Evolutionary conservation across 1,140 invertebrate genomes (phyloP), one percentile per base, ranked within the genome.

Genomic region (Sweltsa coloradensis): DNA sequence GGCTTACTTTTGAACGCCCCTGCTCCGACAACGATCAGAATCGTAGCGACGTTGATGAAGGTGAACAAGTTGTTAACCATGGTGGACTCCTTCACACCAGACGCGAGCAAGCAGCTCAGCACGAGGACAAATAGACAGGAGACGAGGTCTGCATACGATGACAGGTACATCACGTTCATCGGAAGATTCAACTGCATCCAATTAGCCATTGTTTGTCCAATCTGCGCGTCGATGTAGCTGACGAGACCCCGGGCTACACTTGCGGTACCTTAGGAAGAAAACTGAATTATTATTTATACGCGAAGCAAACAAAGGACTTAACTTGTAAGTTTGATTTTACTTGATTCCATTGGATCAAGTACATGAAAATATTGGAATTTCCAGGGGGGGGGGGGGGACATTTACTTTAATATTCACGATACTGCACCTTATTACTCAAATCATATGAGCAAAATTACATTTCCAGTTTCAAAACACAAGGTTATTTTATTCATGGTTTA

Each of bases 11-110:
- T 89, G 23, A 89, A 79, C 6, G 78, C 67, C 1, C 91, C 92
- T 53, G 81, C 79, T 1, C 93, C 72, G 1, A 96, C 71, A 1
- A 94, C 85, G 49, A 85, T 83, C 0, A 73, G 48, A n/a, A 97
- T 83, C 1, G 92, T 90, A 0, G 76, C 46, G 41, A 97, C 59
- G 65, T 97, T 97, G 13, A 96, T 67, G 0, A 72, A 66, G 0
- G 92, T 95, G 61, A 96, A 96, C 6, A 93, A 69, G 57, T 91
- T 95, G 65, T 95, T 96, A 40, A 96, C 69, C 34, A 78, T 74
- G 5, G 89, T 84, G 0, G 91, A 95, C 63, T 95, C 89, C 57
- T 81, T 88, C 7, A 91, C 91, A 19, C 92, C 92, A 41, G 85
- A 65, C 1, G 79, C 76, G 5, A 96, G 68, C 14, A 95, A 57